Base-by-base conservation (phyloP, 2,797 vertebrate genomes). In the Stomatorhinus walkeri region DNA sequence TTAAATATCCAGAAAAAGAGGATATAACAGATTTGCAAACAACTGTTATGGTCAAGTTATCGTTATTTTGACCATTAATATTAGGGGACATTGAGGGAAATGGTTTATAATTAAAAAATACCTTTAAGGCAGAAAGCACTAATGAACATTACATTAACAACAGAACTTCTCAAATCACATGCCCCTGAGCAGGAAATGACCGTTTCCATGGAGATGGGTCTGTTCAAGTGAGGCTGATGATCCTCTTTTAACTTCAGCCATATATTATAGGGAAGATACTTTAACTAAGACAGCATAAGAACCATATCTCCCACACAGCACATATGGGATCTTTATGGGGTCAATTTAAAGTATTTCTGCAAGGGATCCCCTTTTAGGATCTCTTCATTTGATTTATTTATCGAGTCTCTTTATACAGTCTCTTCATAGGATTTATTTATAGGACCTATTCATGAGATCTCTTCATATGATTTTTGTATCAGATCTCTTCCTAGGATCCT, bases 61-160 rank as follows among this genome's bases (percentile, higher is more conserved):
- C 32, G 0, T 16, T 54, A 36, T 87, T 32, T 56, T 87, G 10
- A 51, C 28, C 49, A 56, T 56, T 59, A 40, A 54, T 24, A 56
- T 56, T 59, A 36, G 51, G 28, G 81, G 24, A 8, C 24, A 36
- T 56, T 56, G 24, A 19, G 51, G 49, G 16, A 87, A 87, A 40
- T 87, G 52, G 51, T 36, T 87, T 36, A 56, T 87, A 56, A 87
- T 56, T 56, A 32, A 14, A 87, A 36, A 86, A 87, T 87, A 56
- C 14, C 24, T 87, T 32, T 16, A 54, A 24, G 85, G 28, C 6
- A 87, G 16, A 56, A 14, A 87, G 32, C 51, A 36, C 12, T 87
- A 87, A 56, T 54, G n/a, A 36, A 56, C 84, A 54, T 86, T 86
- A 86, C 48, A 54, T 86, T 86, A 52, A 87, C 51, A 87, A 56